Evolutionary conservation across 2,113 vertebrate genomes (phyloP).

Genomic region (Catharus fuscescens): DNA sequence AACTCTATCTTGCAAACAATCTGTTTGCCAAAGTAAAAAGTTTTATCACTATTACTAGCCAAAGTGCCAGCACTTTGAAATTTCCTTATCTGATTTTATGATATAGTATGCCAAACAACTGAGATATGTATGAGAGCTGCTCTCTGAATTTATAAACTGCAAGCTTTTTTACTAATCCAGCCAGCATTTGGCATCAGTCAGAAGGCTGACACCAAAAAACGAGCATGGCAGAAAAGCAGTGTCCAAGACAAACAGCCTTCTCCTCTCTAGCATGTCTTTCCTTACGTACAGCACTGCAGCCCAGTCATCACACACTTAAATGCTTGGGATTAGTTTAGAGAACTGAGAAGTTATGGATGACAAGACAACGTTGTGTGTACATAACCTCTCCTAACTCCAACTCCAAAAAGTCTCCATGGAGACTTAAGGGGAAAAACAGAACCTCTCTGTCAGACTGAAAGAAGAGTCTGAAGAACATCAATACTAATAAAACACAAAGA

Average conservation of each 20-base stretch:
- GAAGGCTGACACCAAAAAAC: background rate
- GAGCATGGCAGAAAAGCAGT: background rate
- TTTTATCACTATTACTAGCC: background rate
- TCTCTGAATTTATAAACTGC: background rate
- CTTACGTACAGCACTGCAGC: background rate
- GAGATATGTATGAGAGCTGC: background rate
- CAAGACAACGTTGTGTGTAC: background rate
- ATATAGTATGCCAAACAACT: background rate
- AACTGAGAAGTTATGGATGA: background rate
- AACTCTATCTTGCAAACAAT: background rate
- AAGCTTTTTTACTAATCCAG: background rate
- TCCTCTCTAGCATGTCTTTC: background rate
- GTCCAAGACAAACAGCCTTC: background rate
- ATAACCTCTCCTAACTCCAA: background rate
- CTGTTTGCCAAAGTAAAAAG: background rate
- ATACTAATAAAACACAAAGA: background rate
- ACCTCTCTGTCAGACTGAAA: background rate
- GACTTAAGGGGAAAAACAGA: background rate
- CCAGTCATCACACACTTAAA: background rate
- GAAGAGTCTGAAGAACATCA: background rate
- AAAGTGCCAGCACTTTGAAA: background rate
- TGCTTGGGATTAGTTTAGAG: background rate
- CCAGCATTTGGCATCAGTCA: background rate
- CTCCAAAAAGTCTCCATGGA: background rate
- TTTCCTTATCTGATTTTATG: background rate